Base-by-base conservation (phyloP, 2,888 invertebrate genomes). In the Drosophila percnosoma region DNA sequence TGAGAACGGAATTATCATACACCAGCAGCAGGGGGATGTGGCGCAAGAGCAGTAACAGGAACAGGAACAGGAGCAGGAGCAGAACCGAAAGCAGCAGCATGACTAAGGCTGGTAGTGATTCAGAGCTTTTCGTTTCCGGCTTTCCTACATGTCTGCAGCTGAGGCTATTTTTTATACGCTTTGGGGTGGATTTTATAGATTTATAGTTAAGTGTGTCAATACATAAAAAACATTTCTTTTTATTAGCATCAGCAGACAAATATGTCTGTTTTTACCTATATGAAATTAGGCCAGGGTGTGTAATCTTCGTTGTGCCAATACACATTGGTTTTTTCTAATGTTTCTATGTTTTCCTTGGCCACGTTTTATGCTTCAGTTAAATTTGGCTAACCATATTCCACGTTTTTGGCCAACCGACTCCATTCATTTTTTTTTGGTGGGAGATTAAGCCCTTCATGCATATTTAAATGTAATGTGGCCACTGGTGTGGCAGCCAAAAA, bases 1-100 rank as follows among this genome's bases (percentile, higher is more conserved):
- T 82, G 88, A 83, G 74, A 87, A 83, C 87, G 83, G 87, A 83
- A 87, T 88, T 87, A 85, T 85, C 78, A 75, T 79, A 86, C 70
- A 24, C 45, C 15, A 45, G 2, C 75, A 80, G 71, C 69, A 75
- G 55, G 64, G 68, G 38, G 0, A 64, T 27, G 54, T 64, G 33
- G 24, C 36, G 10, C 24, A 18, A 11, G 4, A 67, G 21, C 48
- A 51, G 27, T 0, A 54, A 13, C 24, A 54, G 36, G 18, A 54
- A 2, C 7, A 11, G 54, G 2, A 71, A 13, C n/a, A 42, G 48
- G 4, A 36, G 1, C 53, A 54, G 24, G 3, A 38, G 27, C 38
- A 55, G 27, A 55, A 55, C 38, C 48, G 62, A 42, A 48, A 58
- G 33, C 48, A 49, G 42, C 52, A 57, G 59, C 10, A 67, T 57